Conservation (phyloP, 2,888 invertebrate species). For the Amphimallon solstitiale region DNA sequence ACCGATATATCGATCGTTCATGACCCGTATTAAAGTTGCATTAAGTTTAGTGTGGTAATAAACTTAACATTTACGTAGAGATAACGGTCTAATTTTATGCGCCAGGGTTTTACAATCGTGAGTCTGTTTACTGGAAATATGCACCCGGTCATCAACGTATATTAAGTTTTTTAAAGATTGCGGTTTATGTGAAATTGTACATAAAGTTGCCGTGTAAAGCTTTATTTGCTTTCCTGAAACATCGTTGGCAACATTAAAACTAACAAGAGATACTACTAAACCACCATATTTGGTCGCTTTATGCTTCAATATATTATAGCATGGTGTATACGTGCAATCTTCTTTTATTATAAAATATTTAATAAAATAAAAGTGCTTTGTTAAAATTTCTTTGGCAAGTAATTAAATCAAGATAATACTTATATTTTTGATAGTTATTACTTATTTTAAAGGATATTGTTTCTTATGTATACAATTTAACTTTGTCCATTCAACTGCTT, state of each 20-base stretch:
- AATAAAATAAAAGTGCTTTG: too few relatives aligned
- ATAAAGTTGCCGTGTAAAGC: constrained; percentile 6
- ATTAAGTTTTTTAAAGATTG: constrained; percentile 30
- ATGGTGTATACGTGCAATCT: too few relatives aligned
- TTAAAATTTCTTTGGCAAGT: too few relatives aligned
- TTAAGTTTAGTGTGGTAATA: constrained; percentile 28
- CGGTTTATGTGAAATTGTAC: constrained; percentile 28
- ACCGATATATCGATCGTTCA: constrained; percentile 29
- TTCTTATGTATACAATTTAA: too few relatives aligned
- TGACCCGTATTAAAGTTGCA: constrained; percentile 31
- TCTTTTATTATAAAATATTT: too few relatives aligned
- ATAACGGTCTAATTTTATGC: constrained; percentile 34
- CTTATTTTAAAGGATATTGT: too few relatives aligned
- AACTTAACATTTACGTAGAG: constrained; percentile 32
- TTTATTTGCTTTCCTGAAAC: constrained; percentile 1
- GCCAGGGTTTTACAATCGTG: constrained; percentile 24
- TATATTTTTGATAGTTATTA: too few relatives aligned
- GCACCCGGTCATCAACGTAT: constrained; percentile 26
- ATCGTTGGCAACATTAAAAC: constrained; percentile 14
- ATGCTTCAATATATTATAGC: too few relatives aligned
- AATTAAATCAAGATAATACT: too few relatives aligned
- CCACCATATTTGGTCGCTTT: too few relatives aligned
- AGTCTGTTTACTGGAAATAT: constrained; percentile 32
- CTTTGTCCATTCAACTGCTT: too few relatives aligned
- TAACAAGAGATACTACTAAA: neutral